Conservation (phyloP, 2,797 vertebrate species). For the Cynopterus sphinx region DNA sequence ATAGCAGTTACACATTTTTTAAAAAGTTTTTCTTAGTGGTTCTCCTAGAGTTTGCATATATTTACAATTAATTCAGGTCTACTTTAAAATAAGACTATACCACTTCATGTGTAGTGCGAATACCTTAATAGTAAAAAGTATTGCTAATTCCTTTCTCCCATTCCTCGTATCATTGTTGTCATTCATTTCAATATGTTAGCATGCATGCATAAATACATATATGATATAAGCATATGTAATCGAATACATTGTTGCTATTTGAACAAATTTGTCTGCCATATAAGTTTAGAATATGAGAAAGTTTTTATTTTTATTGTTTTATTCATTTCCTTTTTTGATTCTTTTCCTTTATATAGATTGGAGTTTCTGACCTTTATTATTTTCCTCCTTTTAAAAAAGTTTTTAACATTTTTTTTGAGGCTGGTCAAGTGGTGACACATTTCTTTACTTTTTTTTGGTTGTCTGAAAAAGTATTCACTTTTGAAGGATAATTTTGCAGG, state of each 20-base stretch:
- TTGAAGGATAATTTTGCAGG: neutral
- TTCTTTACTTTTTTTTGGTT: neutral
- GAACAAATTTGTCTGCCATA: neutral
- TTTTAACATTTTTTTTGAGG: neutral
- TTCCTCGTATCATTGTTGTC: neutral
- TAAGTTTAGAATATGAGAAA: neutral
- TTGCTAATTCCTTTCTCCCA: neutral
- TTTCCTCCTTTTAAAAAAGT: neutral
- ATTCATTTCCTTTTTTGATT: neutral
- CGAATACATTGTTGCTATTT: neutral
- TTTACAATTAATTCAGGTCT: neutral
- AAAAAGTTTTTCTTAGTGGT: neutral
- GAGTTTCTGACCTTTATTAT: neutral
- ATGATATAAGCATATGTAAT: neutral
- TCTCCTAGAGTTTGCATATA: neutral
- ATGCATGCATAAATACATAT: neutral
- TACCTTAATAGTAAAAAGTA: neutral
- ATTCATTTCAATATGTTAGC: neutral
- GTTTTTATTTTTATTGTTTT: neutral
- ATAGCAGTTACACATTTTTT: neutral
- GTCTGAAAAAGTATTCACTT: neutral
- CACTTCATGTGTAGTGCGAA: neutral
- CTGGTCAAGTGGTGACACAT: neutral
- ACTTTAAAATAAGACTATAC: neutral
- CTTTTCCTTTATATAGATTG: neutral